Evolutionary conservation across 1,140 invertebrate genomes (phyloP).

Genomic region (Drosophila jambulina): DNA sequence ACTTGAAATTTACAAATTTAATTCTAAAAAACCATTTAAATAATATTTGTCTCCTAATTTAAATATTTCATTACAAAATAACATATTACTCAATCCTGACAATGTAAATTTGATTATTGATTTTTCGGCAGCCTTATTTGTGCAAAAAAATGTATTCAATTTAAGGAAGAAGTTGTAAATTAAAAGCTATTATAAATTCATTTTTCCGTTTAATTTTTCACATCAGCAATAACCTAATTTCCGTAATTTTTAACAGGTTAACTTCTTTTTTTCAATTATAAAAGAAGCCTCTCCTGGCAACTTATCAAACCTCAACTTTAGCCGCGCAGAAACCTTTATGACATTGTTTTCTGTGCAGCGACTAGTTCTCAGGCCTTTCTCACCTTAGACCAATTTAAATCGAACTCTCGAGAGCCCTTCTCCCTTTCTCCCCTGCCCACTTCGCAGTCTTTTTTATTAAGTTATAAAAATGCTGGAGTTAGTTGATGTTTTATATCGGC

Average conservation of each 20-base stretch:
- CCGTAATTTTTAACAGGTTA: not conserved
- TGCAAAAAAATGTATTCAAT: not conserved
- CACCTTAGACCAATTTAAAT: constrained; percentile 72
- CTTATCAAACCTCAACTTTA: not conserved
- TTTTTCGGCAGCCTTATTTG: not conserved
- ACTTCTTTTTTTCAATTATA: not conserved
- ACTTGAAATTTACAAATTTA: not conserved
- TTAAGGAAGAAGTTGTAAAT: not conserved
- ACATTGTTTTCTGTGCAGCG: constrained; percentile 56
- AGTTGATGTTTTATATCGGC: constrained; percentile 51
- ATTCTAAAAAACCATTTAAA: too few species aligned
- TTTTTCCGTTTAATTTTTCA: not conserved
- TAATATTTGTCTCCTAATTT: not conserved
- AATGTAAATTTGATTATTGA: too few species aligned
- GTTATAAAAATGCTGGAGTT: constrained; percentile 72
- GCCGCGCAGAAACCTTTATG: not conserved
- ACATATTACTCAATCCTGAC: not conserved
- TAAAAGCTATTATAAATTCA: too few species aligned
- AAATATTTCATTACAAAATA: not conserved
- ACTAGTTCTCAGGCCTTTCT: constrained; percentile 42
- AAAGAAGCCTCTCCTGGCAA: not conserved
- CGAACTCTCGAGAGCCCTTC: constrained; percentile 49
- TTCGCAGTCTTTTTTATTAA: constrained; percentile 67
- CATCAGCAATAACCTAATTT: not conserved
- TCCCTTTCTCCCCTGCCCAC: constrained; percentile 7